phyloP scores from a whole-genome alignment of 2,888 invertebrate species.

The Disparrhopalites patrizii region DNA sequence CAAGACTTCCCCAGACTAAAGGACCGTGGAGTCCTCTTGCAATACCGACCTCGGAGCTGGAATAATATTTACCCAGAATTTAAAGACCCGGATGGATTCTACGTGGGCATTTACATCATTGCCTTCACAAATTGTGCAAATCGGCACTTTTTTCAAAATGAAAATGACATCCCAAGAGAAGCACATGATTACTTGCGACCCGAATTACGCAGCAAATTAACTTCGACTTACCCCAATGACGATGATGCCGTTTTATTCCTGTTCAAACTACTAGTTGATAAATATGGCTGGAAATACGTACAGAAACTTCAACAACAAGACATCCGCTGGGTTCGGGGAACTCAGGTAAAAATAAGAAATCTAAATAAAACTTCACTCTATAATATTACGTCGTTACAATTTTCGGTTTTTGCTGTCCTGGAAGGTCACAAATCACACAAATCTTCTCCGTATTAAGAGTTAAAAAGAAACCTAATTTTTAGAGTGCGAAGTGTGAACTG shows the following conservation, averaged over 20 bases:
- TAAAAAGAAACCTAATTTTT: no score
- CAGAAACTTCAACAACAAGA: slow-evolving; percentile 19
- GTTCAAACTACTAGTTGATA: slow-evolving; percentile 29
- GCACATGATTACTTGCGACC: slow-evolving; percentile 31
- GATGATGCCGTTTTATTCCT: slow-evolving; percentile 33
- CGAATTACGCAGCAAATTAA: slow-evolving; percentile 25
- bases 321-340: slow-evolving; percentile 22
- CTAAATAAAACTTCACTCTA: no score
- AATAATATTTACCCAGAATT: slow-evolving; percentile 7
- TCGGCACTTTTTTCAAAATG: not conserved
- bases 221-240: slow-evolving; percentile 30
- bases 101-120: slow-evolving; percentile 6
- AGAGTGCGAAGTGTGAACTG: no score
- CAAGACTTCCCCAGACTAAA: slow-evolving; percentile 28
- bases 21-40: slow-evolving; percentile 9
- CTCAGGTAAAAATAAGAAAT: no score
- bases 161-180: slow-evolving; percentile 20
- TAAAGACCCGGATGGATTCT: slow-evolving; percentile 21
- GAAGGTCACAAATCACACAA: no score
- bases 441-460: no score
- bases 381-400: no score
- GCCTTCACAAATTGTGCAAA: slow-evolving; percentile 13
- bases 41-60: slow-evolving; percentile 19
- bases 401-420: no score
- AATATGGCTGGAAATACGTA: slow-evolving; percentile 29